phyloP scores from a whole-genome alignment of 2,888 invertebrate species.

The Oxystoma pomonae region DNA sequence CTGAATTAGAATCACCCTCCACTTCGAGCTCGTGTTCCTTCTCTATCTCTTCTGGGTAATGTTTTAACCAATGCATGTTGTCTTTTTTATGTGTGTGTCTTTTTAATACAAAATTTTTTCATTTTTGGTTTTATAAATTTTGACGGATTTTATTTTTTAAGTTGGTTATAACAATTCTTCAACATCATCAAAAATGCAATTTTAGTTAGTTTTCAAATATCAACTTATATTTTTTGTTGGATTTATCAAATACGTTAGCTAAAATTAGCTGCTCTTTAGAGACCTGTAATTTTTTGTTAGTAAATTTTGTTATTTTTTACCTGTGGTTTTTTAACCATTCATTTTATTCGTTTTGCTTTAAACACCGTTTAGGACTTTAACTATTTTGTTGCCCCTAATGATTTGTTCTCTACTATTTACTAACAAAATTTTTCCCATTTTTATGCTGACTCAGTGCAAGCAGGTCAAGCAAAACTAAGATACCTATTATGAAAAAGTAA shows the following conservation, averaged over 20 bases:
- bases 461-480: conserved; percentile 43
- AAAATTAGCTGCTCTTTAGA: too few relatives aligned
- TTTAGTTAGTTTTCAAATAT: conserved; percentile 4
- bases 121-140: conserved; percentile 2
- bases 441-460: conserved; percentile 37
- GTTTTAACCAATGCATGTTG: conserved; percentile 28
- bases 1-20: conserved; percentile 43
- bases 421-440: conserved; percentile 19
- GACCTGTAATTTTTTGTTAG: too few relatives aligned
- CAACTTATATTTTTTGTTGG: too few relatives aligned
- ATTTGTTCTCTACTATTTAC: too few relatives aligned
- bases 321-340: too few relatives aligned
- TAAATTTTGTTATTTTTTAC: too few relatives aligned
- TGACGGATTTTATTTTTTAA: neutral
- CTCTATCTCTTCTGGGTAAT: conserved; percentile 49
- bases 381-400: too few relatives aligned
- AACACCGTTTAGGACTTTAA: too few relatives aligned
- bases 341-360: too few relatives aligned
- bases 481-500: conserved; percentile 44
- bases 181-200: neutral
- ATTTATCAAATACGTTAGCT: too few relatives aligned
- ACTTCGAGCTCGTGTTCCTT: conserved; percentile 49
- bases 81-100: conserved; percentile 27
- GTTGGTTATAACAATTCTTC: too few relatives aligned
- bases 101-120: conserved; percentile 6